A percentile compares a stretch with the other conserved stretches of the same genome.
Conservation (phyloP, 2,797 vertebrate species). For the Astyanax mexicanus region DNA sequence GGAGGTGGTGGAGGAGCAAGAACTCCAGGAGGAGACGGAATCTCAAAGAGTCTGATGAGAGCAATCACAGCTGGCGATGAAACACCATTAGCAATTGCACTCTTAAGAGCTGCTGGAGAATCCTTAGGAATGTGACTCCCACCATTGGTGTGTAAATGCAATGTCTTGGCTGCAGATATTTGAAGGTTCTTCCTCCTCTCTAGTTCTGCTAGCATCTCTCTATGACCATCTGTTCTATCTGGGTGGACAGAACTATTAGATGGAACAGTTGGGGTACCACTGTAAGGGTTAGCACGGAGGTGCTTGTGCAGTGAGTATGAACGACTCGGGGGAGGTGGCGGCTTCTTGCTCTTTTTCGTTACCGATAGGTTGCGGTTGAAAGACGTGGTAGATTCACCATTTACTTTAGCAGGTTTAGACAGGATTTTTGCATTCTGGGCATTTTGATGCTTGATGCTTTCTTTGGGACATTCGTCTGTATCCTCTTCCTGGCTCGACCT, state of each 20-base stretch:
- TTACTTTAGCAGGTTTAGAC: slow-evolving; percentile 18
- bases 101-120: slow-evolving; percentile 25
- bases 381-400: slow-evolving; percentile 45
- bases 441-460: not conserved
- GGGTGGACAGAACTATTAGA: slow-evolving; percentile 58
- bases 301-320: slow-evolving; percentile 86
- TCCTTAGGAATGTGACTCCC: slow-evolving; percentile 6
- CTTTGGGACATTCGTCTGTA: slow-evolving; percentile 45
- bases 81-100: slow-evolving; percentile 73
- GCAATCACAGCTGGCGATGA: slow-evolving; percentile 66
- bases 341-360: slow-evolving; percentile 85
- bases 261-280: slow-evolving; percentile 76
- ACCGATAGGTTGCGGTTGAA: slow-evolving; percentile 89
- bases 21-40: slow-evolving; percentile 90
- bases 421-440: not conserved
- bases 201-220: slow-evolving; percentile 5
- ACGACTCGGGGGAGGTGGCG: slow-evolving; percentile 85
- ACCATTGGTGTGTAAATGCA: slow-evolving; percentile 27
- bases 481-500: slow-evolving; percentile 52
- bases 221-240: slow-evolving; percentile 57
- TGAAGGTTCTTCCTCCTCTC: slow-evolving; percentile 21
- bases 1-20: slow-evolving; percentile 89
- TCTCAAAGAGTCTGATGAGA: slow-evolving; percentile 80
- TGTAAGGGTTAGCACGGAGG: slow-evolving; percentile 71
- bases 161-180: not conserved